Evolutionary conservation across 2,113 vertebrate species (phyloP).

Genomic region (Apodemus sylvaticus): DNA sequence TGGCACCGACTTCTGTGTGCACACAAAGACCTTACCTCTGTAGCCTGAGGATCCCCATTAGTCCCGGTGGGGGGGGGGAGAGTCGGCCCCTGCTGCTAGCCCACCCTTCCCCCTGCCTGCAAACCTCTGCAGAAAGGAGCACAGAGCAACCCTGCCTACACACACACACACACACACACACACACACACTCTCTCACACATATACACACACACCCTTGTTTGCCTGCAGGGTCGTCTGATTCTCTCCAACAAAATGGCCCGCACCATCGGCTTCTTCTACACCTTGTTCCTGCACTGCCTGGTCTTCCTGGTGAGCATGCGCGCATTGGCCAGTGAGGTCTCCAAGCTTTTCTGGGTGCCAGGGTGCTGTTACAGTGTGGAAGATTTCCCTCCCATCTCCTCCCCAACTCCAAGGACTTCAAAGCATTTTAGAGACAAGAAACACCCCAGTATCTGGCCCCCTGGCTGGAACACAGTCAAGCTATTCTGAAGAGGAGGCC

Average conservation of each 20-base stretch:
- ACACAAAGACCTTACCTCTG: background rate
- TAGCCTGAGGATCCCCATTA: background rate
- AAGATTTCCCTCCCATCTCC: background rate
- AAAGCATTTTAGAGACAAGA: background rate
- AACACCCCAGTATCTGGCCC: background rate
- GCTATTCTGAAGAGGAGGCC: background rate
- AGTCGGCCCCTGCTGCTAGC: background rate
- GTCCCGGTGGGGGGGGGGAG: accelerated
- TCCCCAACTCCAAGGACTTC: background rate
- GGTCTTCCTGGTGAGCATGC: conserved; percentile 90
- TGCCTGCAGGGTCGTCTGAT: conserved; percentile 91
- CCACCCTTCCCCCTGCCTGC: background rate
- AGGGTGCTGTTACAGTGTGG: background rate
- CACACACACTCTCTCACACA: no score
- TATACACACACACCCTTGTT: no score
- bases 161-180: no score
- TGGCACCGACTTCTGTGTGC: no score
- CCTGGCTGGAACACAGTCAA: background rate
- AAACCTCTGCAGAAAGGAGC: no score
- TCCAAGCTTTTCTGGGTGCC: background rate
- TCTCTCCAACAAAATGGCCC: conserved; percentile 95
- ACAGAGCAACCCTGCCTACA: background rate
- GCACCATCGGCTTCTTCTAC: conserved; percentile 98
- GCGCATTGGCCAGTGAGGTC: accelerated
- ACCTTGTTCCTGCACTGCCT: conserved; percentile 95